Evolutionary conservation across 2,888 invertebrate species (phyloP), one percentile per base, ranked within the genome.

Genomic region (Ophioninae sp.): DNA sequence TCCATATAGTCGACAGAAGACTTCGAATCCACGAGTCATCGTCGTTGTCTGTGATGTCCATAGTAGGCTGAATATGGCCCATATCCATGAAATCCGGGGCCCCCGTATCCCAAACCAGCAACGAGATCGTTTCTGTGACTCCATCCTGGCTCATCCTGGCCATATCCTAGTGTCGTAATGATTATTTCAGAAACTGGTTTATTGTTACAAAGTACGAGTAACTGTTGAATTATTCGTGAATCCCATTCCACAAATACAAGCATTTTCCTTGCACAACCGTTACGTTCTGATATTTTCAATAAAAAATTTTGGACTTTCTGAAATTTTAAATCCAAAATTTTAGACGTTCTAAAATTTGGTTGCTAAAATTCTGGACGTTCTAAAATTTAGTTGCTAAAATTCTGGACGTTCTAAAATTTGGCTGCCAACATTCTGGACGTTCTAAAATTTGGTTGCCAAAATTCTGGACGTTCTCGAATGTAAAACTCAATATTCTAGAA

Each of bases 81-180:
- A 59, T 88, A 87, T 56, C 85, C 87, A n/a, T 88, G 87, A 82
- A 88, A 90, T 51, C 83, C 77, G 17, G 41, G 69, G 10, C 74
- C 77, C 7, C 84, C 83, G 23, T 85, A 37, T 69, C 59, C 74
- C 84, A 88, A 13, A 44, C 84, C 30, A 80, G 67, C 84, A 17
- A 85, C 87, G 39, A 89, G 82, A 69, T 93, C 93, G 76, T 90
- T 92, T 72, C 92, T 89, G 82, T 92, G 92, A 39, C 87, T 86
- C 92, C 92, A 93, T 30, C 88, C 87, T 0, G 87, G 56, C 68
- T 92, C 92, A 0, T 92, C 92, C 58, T 91, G 90, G 2, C 90
- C 91, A 65, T 91, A 92, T 80, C 89, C 92, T 92, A 39, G 22
- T 13, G 22, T 51, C 56, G 56, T 65, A 22, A 65, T 58, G 20